Evolutionary conservation across 1,140 invertebrate genomes (phyloP), one percentile per base, ranked within the genome.

Genomic region (Theocolax elegans): DNA sequence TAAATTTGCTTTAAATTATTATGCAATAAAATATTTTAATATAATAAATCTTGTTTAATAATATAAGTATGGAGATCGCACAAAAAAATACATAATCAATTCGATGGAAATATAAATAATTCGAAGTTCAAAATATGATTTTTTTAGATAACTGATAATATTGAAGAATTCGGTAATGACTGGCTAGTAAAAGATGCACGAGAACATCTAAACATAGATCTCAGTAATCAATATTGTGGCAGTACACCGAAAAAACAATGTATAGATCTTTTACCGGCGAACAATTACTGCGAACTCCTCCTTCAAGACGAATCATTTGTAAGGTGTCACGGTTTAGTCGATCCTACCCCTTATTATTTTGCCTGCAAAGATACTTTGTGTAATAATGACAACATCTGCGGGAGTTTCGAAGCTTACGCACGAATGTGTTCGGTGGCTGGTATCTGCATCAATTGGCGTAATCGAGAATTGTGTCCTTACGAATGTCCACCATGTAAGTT

Each of bases 361-460:
- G 87, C 89, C 25, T 95, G 94, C 75, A 88, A 91, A 67, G 87
- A 90, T 59, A 91, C 91, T 65, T 76, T 91, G 54, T 92, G 92
- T 75, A 82, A 88, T 76, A 81, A 85, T 69, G 46, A 46, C 2
- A 83, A 88, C 21, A 83, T 89, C 6, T 95, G 94, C 76, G 81
- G 85, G 13, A 84, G 88, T 1, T 81, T 95, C 4, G 89, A 90
- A 75, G 88, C 91, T 3, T 95, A 95, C 79, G 91, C 92, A 0
- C 88, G 89, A 48, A 90, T 90, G 72, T 95, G 94, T 75, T 85
- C 88, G 27, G 79, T 87, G 23, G 83, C 87, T 49, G 92, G 90
- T 10, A 84, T 94, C 1, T 94, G 93, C 76, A 80, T 92, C 0
- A 81, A 90, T 67, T 95, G 94, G 94, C 87, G 92, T 40, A 80